These are phyloP conservation scores for Neopipo cinnamomea DNA, from an alignment of 2,113 vertebrate genomes.

Conservation along the genomic window DNA sequence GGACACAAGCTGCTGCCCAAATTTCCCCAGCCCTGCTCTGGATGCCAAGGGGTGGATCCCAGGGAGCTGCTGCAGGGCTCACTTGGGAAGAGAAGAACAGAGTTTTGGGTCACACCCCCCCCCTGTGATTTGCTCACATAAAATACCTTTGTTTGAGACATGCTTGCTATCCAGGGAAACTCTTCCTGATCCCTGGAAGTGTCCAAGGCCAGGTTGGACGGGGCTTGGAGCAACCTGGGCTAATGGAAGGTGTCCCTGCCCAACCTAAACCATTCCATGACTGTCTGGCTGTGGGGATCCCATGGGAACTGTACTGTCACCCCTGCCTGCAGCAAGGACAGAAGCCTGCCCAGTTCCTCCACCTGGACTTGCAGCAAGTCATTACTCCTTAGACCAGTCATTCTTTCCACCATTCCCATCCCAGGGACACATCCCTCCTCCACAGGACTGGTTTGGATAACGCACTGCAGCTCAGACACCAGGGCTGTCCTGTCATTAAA, in stretches of 20 bases:
- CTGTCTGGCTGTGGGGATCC: not conserved
- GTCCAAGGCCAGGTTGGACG: accelerated
- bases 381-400: accelerated
- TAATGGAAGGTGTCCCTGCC: not conserved
- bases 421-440: not conserved
- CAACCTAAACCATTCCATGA: not conserved
- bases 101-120: too few relatives aligned
- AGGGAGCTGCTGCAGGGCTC: not conserved
- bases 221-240: not conserved
- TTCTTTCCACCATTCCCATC: not conserved
- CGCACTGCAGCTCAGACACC: not conserved
- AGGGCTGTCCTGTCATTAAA: not conserved
- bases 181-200: not conserved
- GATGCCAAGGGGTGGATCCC: not conserved
- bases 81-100: accelerated
- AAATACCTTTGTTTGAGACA: not conserved
- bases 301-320: not conserved
- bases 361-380: not conserved
- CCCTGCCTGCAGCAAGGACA: not conserved
- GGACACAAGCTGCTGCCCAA: not conserved
- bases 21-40: not conserved
- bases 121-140: not conserved
- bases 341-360: not conserved
- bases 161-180: not conserved
- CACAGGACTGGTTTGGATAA: not conserved